Percentiles rank a stretch among this genome's conserved stretches.
phyloP scores from a whole-genome alignment of 2,888 invertebrate genomes.

The Ophraella communa region DNA sequence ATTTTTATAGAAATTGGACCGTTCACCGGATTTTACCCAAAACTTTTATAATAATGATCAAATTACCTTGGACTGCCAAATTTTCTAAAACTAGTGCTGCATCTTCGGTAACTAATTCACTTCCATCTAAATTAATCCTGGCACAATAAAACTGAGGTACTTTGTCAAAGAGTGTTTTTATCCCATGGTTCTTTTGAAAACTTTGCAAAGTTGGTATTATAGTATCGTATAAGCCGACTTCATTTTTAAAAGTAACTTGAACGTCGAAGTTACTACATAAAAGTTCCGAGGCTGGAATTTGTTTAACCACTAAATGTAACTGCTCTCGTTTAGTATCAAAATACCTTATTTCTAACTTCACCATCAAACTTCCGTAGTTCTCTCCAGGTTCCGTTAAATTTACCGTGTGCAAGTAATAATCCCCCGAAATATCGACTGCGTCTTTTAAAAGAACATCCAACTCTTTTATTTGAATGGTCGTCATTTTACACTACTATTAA shows the following conservation, averaged over 20 bases:
- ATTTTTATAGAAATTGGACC: no score
- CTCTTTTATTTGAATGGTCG: background rate
- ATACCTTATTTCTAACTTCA: constrained; percentile 33
- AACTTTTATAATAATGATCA: no score
- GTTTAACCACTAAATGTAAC: constrained; percentile 32
- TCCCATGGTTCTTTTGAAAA: constrained; percentile 60
- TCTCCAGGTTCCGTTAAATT: constrained; percentile 28
- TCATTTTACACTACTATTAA: no score
- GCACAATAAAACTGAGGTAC: constrained; percentile 64
- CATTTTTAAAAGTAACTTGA: constrained; percentile 61
- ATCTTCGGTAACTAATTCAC: constrained; percentile 59
- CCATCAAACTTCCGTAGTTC: constrained; percentile 30
- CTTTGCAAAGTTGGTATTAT: constrained; percentile 54
- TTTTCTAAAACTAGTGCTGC: constrained; percentile 66
- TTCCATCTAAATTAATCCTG: constrained; percentile 56
- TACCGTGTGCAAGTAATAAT: no score
- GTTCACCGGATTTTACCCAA: no score
- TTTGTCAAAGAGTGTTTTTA: constrained; percentile 58
- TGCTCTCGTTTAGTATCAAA: no score
- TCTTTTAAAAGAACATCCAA: background rate
- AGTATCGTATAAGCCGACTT: constrained; percentile 61
- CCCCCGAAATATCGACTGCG: background rate
- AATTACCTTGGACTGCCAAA: constrained; percentile 43
- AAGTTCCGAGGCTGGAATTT: constrained; percentile 25
- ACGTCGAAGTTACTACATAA: constrained; percentile 59